Conservation (phyloP, 2,113 vertebrate species). For the Egretta garzetta region DNA sequence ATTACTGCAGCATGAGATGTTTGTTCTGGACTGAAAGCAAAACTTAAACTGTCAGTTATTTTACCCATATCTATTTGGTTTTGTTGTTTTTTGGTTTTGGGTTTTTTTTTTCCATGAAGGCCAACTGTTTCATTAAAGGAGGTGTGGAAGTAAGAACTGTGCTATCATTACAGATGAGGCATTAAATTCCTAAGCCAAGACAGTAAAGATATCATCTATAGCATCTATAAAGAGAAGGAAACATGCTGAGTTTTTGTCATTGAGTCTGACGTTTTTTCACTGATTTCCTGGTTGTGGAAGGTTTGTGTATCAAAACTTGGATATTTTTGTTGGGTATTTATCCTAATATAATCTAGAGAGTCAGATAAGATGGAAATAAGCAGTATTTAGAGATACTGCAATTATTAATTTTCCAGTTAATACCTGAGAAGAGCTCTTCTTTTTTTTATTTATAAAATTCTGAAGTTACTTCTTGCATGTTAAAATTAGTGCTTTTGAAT, state of each 20-base stretch:
- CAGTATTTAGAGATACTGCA: neutral
- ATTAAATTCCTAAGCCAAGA: neutral
- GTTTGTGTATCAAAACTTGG: neutral
- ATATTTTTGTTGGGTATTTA: neutral
- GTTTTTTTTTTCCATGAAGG: neutral
- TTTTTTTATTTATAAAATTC: neutral
- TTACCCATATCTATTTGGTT: neutral
- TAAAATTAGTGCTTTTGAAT: neutral
- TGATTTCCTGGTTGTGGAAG: neutral
- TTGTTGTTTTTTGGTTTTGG: too few relatives aligned
- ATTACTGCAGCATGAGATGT: neutral
- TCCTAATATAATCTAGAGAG: neutral
- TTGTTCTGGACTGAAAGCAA: neutral
- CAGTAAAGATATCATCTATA: neutral
- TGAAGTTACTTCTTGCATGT: neutral
- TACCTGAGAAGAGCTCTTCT: neutral
- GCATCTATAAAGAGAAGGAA: neutral
- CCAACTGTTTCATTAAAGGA: neutral
- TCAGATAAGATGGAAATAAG: neutral
- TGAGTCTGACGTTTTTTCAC: neutral
- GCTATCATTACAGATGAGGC: neutral
- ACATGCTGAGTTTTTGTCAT: neutral
- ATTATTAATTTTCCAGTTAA: neutral
- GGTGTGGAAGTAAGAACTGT: neutral
- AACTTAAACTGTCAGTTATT: neutral